Conservation (phyloP, 2,888 invertebrate genomes). For the Myopa tessellatipennis region DNA sequence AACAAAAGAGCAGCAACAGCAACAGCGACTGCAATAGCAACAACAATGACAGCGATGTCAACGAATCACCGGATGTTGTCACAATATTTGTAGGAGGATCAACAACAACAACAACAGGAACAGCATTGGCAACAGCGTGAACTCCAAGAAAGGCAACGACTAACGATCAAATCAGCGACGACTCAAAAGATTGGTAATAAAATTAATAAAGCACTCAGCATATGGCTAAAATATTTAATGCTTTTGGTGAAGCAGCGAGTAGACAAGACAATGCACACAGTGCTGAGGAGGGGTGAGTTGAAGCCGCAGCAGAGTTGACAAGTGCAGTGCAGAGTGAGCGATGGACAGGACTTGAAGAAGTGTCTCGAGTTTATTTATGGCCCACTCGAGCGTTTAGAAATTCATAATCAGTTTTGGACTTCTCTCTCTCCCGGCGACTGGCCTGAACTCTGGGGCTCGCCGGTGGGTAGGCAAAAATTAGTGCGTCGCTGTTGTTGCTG, state of each 20-base stretch:
- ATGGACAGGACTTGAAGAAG: not conserved
- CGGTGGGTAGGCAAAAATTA: too few relatives aligned
- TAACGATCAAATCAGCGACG: not conserved
- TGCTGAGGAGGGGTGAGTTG: not conserved
- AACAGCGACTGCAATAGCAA: not conserved
- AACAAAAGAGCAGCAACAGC: slow-evolving; percentile 20
- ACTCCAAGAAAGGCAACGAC: not conserved
- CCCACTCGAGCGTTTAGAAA: slow-evolving; percentile 27
- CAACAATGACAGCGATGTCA: not conserved
- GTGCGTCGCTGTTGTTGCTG: too few relatives aligned
- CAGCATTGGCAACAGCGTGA: slow-evolving; percentile 2
- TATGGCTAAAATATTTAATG: slow-evolving; percentile 32
- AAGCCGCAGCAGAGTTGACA: not conserved
- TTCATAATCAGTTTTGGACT: slow-evolving; percentile 18
- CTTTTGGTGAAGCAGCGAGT: not conserved
- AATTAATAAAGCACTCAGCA: slow-evolving; percentile 30
- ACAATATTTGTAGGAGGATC: slow-evolving; percentile 14
- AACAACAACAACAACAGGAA: not conserved
- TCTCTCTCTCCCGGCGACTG: too few relatives aligned
- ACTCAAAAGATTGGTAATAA: slow-evolving; percentile 28
- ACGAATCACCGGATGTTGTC: slow-evolving; percentile 30
- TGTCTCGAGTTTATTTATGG: slow-evolving; percentile 26
- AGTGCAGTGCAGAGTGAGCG: too few relatives aligned
- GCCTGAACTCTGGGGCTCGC: too few relatives aligned
- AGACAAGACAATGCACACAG: too few relatives aligned